These are phyloP conservation scores for Podarcis muralis DNA, from an alignment of 2,113 vertebrate species.

Conservation along the genomic window DNA sequence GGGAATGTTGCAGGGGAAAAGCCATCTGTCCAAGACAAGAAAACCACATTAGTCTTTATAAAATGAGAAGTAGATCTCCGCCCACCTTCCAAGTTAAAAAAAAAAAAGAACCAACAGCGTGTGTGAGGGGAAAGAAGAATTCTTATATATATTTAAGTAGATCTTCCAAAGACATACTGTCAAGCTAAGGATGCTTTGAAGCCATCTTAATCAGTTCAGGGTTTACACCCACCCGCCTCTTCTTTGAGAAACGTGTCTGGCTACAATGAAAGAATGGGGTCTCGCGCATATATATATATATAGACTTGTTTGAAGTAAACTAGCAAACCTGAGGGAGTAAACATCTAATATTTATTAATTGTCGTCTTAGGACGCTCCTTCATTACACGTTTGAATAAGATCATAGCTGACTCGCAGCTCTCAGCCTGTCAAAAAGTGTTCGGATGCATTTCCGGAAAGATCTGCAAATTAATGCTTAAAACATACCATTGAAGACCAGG, in stretches of 20 bases:
- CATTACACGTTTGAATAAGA: conserved; percentile 64
- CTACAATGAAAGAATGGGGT: conserved; percentile 31
- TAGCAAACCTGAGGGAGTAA: conserved; percentile 60
- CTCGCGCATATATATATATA: neutral
- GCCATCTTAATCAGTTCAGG: neutral
- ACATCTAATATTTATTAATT: conserved; percentile 76
- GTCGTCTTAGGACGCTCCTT: conserved; percentile 70
- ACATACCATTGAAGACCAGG: conserved; percentile 16
- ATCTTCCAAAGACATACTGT: conserved; percentile 7
- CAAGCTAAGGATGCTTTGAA: conserved; percentile 4
- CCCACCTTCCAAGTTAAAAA: neutral
- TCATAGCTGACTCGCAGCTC: conserved; percentile 54
- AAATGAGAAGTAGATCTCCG: neutral
- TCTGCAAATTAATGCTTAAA: conserved; percentile 35
- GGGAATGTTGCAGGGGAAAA: neutral
- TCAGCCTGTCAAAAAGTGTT: conserved; percentile 37
- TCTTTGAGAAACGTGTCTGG: neutral
- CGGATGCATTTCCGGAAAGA: conserved; percentile 17
- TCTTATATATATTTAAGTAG: conserved; percentile 26
- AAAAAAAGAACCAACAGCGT: neutral
- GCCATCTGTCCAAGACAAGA: conserved; percentile 32
- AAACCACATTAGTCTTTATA: conserved; percentile 32
- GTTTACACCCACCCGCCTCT: neutral
- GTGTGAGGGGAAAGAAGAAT: neutral
- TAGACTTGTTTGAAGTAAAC: conserved; percentile 49